Conservation (phyloP, 2,113 vertebrate species). For the Echinops telfairi region DNA sequence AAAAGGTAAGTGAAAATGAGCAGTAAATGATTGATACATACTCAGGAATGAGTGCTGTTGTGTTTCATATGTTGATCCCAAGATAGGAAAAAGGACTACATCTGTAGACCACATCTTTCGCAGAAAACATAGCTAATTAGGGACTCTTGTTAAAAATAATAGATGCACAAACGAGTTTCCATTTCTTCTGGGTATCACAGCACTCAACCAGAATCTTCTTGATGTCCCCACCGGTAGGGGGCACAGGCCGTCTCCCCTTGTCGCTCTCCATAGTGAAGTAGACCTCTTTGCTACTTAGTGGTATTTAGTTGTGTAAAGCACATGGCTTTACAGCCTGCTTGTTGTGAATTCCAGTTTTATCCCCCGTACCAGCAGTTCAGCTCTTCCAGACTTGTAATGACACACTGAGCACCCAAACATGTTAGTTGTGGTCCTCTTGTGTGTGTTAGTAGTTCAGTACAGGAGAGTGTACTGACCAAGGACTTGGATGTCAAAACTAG, state of each 20-base stretch:
- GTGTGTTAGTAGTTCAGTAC: not conserved
- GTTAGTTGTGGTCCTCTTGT: too few species aligned
- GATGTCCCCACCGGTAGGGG: not conserved
- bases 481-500: not conserved
- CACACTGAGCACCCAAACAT: not conserved
- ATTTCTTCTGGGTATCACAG: not conserved
- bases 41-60: not conserved
- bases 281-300: not conserved
- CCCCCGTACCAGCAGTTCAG: not conserved
- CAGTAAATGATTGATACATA: not conserved
- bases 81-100: not conserved
- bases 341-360: not conserved
- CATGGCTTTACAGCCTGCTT: not conserved
- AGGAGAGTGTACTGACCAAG: not conserved
- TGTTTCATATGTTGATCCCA: not conserved
- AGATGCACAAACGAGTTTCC: not conserved
- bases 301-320: not conserved
- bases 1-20: conserved; percentile 91
- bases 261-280: not conserved
- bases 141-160: not conserved
- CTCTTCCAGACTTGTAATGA: conserved; percentile 15
- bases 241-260: not conserved
- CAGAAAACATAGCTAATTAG: not conserved
- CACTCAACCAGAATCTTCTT: not conserved
- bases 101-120: not conserved